A percentile compares a stretch with the other conserved stretches of the same genome.
Evolutionary conservation across 2,797 vertebrate species (phyloP).

Genomic region (Carduelis carduelis): DNA sequence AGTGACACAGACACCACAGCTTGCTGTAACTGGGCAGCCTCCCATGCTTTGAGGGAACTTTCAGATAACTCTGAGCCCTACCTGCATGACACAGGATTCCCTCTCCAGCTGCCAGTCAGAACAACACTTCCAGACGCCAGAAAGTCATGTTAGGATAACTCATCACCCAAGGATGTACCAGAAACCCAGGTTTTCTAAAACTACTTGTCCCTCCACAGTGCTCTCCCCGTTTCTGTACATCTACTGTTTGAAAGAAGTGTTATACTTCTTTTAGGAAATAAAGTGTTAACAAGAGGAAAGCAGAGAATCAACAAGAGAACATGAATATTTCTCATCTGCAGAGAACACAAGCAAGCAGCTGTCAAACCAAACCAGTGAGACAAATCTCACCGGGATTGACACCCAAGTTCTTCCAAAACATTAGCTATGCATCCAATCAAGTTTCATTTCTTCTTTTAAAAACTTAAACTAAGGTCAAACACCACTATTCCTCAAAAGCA

Average conservation of each 20-base stretch:
- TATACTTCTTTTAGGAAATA: neutral
- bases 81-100: neutral
- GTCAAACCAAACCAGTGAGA: neutral
- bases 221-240: neutral
- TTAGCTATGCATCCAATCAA: neutral
- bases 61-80: neutral
- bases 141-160: neutral
- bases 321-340: neutral
- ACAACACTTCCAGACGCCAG: slow-evolving; percentile 4
- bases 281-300: slow-evolving; percentile 6
- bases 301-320: neutral
- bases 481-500: neutral
- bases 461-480: neutral
- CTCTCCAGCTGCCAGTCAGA: neutral
- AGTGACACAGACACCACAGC: neutral
- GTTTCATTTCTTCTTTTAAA: neutral
- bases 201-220: neutral
- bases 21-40: neutral
- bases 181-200: neutral
- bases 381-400: neutral
- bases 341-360: neutral
- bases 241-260: neutral
- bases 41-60: neutral
- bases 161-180: neutral
- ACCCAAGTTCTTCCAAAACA: neutral